Evolutionary conservation across 92 coral and sea anemone genomes (phyloP), one percentile per base, ranked within the genome.

Genomic region (Palythoa grandis): DNA sequence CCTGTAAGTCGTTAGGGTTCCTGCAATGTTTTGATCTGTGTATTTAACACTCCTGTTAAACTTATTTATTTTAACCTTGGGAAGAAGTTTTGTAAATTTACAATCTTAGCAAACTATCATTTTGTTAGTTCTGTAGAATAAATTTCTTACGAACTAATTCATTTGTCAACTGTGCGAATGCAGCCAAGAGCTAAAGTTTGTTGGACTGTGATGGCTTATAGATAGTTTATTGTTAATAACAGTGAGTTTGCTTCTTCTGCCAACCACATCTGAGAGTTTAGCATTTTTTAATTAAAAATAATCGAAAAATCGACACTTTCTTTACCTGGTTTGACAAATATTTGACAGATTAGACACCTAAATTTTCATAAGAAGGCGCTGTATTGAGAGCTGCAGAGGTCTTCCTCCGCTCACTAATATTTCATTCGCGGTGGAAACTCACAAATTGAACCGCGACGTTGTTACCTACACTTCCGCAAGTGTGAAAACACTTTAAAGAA

Each of bases 31-130:
- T 89, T 88, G 92, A 84, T 74, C 89, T 86, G 92, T 83, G 94
- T 94, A 94, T 94, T 94, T 94, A 94, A 87, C 95, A 84, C 95
- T 88, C 77, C 85, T 86, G 86, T 92, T 92, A 89, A 92, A 83
- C 83, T 94, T 94, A 94, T 94, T 94, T 94, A 94, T 94, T 92
- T 86, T 88, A 92, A 95, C 69, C 89, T 89, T 89, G 91, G 91
- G 94, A 90, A 94, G 87, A 88, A 92, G 91, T 92, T 93, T 94
- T 94, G 98, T 94, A 94, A 94, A 94, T 92, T 92, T 94, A 89
- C 98, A 90, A 92, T 92, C 95, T 88, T 91, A 91, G 92, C 95
- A 89, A 94, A 92, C 90, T 87, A 88, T 91, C 89, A 87, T 94
- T 92, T 94, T 94, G 98, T 94, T 91, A 90, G 95, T 87, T 90